Base-by-base conservation (phyloP, 2,888 invertebrate species). In the Chrysolina americana region DNA sequence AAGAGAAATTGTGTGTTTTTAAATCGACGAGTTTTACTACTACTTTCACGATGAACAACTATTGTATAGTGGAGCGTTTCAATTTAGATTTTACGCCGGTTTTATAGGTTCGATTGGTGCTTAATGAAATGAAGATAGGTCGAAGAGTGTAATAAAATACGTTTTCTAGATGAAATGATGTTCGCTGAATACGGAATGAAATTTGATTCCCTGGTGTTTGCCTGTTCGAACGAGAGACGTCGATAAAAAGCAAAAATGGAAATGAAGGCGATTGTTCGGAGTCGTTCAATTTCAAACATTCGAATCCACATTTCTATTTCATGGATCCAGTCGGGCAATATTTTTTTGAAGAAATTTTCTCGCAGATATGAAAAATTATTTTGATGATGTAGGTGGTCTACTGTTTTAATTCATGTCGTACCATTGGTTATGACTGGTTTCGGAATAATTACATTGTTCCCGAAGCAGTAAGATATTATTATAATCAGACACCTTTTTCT, bases 81-180 rank as follows among this genome's bases (percentile, higher is more conserved):
- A 66, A 77, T 77, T 77, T 70, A 65, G 69, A 70, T 77, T 75
- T 77, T 71, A 65, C 64, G 63, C 19, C 41, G 63, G 50, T 75
- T 70, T 75, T 75, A 71, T 71, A 56, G 64, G 47, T 71, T 77
- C 77, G 73, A 75, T 75, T 75, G 75, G 65, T 71, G 77, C 69
- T 77, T 71, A 77, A 77, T 77, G 73, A 75, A 77, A 77, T 71
- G 75, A 48, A 70, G 77, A 73, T 73, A 36, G 69, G 68, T 68
- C 71, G 69, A 66, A 64, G 68, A 64, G 50, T 41, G 77, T 65
- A 73, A 72, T 76, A 73, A 75, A 77, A 69, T 69, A 71, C 70
- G 74, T 75, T 77, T 75, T 73, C 66, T 75, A 48, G 41, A 63
- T 44, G 59, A 73, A 77, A 48, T 73, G 64, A 59, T 68, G 68